Percentiles rank a stretch among this genome's conserved stretches.
Evolutionary conservation across 1,140 invertebrate species (phyloP).

Genomic region (Platorchestia sp.): DNA sequence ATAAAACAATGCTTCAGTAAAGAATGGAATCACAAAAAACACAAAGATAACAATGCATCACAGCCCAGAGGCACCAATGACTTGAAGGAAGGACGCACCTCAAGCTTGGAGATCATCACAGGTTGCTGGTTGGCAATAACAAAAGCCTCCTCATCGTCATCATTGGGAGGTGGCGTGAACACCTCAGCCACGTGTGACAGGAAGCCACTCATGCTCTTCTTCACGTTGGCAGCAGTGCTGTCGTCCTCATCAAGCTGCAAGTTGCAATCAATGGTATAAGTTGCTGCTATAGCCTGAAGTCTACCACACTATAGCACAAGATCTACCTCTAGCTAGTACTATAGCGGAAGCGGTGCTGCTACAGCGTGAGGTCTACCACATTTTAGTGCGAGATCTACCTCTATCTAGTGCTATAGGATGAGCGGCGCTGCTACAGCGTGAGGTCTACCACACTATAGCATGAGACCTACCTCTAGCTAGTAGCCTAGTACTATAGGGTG

Average conservation of each 20-base stretch:
- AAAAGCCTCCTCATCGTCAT: conserved; percentile 69
- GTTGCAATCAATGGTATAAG: neutral
- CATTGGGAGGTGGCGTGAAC: conserved; percentile 71
- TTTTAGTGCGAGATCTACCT: too few species aligned
- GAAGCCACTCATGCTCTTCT: conserved; percentile 71
- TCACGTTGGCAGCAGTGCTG: conserved; percentile 70
- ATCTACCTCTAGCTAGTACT: too few species aligned
- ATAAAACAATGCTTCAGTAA: too few species aligned
- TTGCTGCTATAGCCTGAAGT: too few species aligned
- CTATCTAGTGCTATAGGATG: too few species aligned
- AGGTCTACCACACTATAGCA: too few species aligned
- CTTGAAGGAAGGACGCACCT: neutral
- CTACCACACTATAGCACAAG: too few species aligned
- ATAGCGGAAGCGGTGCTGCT: too few species aligned
- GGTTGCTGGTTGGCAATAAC: conserved; percentile 69
- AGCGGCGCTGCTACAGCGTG: too few species aligned
- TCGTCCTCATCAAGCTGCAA: conserved; percentile 71
- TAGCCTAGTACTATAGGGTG: too few species aligned
- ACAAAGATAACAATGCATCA: neutral
- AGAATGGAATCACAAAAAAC: neutral
- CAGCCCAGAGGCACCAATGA: neutral
- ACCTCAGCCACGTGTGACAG: conserved; percentile 71
- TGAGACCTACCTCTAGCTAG: too few species aligned
- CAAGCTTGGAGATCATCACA: conserved; percentile 68
- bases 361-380: too few species aligned